Evolutionary conservation across 2,797 vertebrate species (phyloP), one percentile per base, ranked within the genome.

Genomic region (Gambusia yucatana): DNA sequence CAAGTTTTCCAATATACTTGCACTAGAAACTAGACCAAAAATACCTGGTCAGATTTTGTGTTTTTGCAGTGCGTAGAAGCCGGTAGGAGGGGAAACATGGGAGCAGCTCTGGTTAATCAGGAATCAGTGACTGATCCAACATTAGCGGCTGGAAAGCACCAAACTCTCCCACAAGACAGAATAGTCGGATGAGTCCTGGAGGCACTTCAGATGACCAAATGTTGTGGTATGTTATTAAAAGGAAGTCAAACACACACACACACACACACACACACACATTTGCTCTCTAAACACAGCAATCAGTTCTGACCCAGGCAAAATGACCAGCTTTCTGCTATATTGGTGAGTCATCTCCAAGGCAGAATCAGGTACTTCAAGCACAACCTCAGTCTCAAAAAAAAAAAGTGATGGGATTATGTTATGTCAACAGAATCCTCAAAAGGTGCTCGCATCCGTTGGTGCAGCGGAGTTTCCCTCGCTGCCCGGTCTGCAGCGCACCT

Each of bases 111-210:
- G 80, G 76, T 91, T 87, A 83, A 85, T 90, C 83, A 83, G 84
- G 83, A 83, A 25, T 59, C 75, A 74, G 84, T 88, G 84, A 86
- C 79, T 90, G 78, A 81, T 55, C n/a, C n/a, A 7, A 55, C 79
- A 63, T 84, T 11, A 70, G 81, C 41, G 77, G 84, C 33, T 88
- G 90, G 91, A 93, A 94, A 94, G 89, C 87, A 94, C 93, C 89
- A 76, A 16, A 52, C 85, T 79, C 75, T 82, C 84, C 88, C 5
- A 73, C 63, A 70, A 8, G 55, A 78, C 47, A 43, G 50, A 85
- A 87, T 82, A 73, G 90, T 85, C 55, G 6, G 76, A 84, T 82
- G 86, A 88, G 81, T 79, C 77, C 63, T 75, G 67, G 81, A 89
- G 71, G 36, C 77, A 75, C 84, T 92, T 83, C 69, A 88, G 86